A percentile compares a stretch with the other conserved stretches of the same genome.
phyloP scores from a whole-genome alignment of 2,113 vertebrate species.

The Dipodomys spectabilis region DNA sequence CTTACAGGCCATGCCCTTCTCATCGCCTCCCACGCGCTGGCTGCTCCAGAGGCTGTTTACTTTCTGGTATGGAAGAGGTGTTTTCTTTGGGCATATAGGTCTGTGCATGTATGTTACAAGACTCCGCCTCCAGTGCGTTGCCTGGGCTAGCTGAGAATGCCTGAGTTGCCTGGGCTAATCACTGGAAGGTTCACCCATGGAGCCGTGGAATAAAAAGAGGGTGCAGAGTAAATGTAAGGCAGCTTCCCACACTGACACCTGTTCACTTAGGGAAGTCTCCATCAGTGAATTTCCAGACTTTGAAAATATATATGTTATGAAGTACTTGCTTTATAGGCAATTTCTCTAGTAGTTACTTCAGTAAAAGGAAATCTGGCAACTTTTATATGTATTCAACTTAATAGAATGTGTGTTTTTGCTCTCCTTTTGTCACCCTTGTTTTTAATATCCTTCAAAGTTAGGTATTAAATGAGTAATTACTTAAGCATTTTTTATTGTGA shows the following conservation, averaged over 20 bases:
- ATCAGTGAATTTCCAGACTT: not conserved
- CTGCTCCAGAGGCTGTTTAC: not conserved
- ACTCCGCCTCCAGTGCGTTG: slow-evolving; percentile 20
- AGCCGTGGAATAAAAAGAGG: slow-evolving; percentile 65
- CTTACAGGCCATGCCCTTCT: not conserved
- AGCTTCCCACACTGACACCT: slow-evolving; percentile 43
- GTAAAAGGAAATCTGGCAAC: not conserved
- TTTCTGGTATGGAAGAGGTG: not conserved
- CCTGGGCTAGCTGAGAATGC: slow-evolving; percentile 60
- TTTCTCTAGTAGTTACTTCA: slow-evolving; percentile 15
- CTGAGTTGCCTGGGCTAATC: slow-evolving; percentile 55
- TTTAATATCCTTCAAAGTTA: not conserved
- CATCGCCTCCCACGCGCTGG: slow-evolving; percentile 63
- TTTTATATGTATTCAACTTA: slow-evolving; percentile 24
- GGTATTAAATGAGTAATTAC: not conserved
- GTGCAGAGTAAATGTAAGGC: slow-evolving; percentile 64
- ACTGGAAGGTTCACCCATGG: slow-evolving; percentile 62
- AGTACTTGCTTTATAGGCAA: not conserved
- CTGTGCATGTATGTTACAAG: slow-evolving; percentile 1
- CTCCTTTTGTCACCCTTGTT: not conserved
- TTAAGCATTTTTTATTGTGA: no score
- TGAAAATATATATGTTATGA: not conserved
- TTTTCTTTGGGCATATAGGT: slow-evolving; percentile 3
- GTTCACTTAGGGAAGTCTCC: not conserved
- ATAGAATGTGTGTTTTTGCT: not conserved